Conservation (phyloP, 2,888 invertebrate species). For the Hipparchia sbordonii region DNA sequence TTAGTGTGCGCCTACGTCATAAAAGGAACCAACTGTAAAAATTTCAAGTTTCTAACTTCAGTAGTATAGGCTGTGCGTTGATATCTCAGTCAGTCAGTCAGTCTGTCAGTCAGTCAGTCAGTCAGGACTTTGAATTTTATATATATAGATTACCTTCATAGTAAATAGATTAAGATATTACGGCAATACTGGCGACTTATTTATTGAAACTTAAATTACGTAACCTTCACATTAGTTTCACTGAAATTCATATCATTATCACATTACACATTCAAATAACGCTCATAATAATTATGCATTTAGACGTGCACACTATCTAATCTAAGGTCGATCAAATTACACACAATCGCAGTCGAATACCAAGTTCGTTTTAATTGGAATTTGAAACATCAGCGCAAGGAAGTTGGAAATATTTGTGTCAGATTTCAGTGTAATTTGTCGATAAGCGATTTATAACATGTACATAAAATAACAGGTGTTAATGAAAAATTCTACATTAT, state of each 20-base stretch:
- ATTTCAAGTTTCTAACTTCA: too few species aligned
- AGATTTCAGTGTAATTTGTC: slow-evolving; percentile 30
- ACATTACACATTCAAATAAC: neutral
- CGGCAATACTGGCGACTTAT: neutral
- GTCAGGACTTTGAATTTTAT: too few species aligned
- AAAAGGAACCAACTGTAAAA: too few species aligned
- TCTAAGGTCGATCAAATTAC: slow-evolving; percentile 2
- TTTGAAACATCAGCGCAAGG: slow-evolving; percentile 36
- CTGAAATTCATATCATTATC: neutral
- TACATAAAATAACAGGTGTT: slow-evolving; percentile 30
- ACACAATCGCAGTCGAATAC: slow-evolving; percentile 3
- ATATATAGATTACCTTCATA: too few species aligned
- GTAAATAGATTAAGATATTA: too few species aligned
- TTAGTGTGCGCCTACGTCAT: too few species aligned
- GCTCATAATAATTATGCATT: neutral
- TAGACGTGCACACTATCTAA: neutral
- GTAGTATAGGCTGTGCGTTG: too few species aligned
- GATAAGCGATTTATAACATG: slow-evolving; percentile 13
- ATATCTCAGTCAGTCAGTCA: too few species aligned
- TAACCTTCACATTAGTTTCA: neutral
- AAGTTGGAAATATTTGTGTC: slow-evolving; percentile 24
- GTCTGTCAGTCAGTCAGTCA: too few species aligned
- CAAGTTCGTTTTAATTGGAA: slow-evolving; percentile 40
- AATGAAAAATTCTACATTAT: slow-evolving; percentile 24
- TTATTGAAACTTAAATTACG: neutral